phyloP scores from a whole-genome alignment of 2,888 invertebrate genomes.

The Eurytoma adleriae region DNA sequence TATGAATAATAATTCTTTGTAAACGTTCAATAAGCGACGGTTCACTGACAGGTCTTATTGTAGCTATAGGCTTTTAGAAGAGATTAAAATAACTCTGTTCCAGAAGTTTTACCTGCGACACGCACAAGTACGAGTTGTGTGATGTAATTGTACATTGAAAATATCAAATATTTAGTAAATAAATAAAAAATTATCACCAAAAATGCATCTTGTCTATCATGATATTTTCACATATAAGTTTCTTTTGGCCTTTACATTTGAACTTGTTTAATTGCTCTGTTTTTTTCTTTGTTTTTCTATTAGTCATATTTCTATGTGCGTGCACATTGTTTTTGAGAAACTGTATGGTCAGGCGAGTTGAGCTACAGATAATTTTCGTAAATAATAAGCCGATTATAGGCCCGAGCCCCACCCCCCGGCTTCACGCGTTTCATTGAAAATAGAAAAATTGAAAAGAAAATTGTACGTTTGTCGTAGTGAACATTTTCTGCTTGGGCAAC shows the following conservation, averaged over 20 bases:
- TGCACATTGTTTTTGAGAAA: constrained; percentile 5
- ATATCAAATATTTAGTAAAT: constrained; percentile 52
- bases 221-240: constrained; percentile 44
- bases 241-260: constrained; percentile 48
- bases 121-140: constrained; percentile 51
- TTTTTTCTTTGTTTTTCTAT: constrained; percentile 21
- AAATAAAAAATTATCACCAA: constrained; percentile 56
- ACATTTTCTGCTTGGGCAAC: background rate
- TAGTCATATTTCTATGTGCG: constrained; percentile 8
- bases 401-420: constrained; percentile 55
- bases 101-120: constrained; percentile 45
- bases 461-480: background rate
- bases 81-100: constrained; percentile 37
- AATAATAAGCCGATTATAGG: constrained; percentile 33
- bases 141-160: constrained; percentile 56
- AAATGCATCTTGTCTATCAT: constrained; percentile 52
- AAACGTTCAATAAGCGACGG: constrained; percentile 36
- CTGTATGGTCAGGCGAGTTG: constrained; percentile 58
- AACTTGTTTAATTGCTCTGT: constrained; percentile 7
- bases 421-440: constrained; percentile 27
- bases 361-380: constrained; percentile 26
- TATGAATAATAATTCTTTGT: constrained; percentile 37
- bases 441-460: constrained; percentile 16
- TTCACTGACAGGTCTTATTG: constrained; percentile 31
- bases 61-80: constrained; percentile 20